These are phyloP conservation scores for Cepphus grylle DNA, from an alignment of 2,113 vertebrate genomes.

Conservation along the genomic window DNA sequence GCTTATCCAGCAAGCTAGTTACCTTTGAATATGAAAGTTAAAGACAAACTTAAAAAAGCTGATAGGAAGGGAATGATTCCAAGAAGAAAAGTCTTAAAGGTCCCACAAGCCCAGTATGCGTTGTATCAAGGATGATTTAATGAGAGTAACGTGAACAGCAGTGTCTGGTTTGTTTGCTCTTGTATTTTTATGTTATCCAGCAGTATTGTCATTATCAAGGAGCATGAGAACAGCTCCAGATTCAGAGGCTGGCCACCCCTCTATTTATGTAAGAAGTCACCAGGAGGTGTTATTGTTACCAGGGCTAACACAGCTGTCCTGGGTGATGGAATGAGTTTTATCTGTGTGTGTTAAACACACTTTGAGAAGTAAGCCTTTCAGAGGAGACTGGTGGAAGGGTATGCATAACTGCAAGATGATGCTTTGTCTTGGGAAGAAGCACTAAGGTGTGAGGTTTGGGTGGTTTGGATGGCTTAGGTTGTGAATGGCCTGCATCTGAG, in stretches of 20 bases:
- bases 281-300: background rate
- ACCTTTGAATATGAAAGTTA: background rate
- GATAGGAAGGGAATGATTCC: background rate
- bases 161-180: background rate
- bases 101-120: background rate
- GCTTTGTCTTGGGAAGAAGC: background rate
- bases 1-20: background rate
- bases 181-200: background rate
- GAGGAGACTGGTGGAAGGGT: background rate
- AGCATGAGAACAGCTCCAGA: background rate
- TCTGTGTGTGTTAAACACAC: background rate
- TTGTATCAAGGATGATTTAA: background rate
- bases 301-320: background rate
- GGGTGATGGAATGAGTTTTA: background rate
- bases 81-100: background rate
- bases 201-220: background rate
- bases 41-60: background rate
- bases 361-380: background rate
- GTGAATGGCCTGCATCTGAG: fast-evolving
- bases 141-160: fast-evolving
- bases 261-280: background rate
- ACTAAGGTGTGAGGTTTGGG: background rate
- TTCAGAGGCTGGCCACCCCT: background rate
- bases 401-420: background rate
- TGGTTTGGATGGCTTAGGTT: background rate